Evolutionary conservation across 1,140 invertebrate species (phyloP).

Genomic region (Lamellibrachia luymesi): DNA sequence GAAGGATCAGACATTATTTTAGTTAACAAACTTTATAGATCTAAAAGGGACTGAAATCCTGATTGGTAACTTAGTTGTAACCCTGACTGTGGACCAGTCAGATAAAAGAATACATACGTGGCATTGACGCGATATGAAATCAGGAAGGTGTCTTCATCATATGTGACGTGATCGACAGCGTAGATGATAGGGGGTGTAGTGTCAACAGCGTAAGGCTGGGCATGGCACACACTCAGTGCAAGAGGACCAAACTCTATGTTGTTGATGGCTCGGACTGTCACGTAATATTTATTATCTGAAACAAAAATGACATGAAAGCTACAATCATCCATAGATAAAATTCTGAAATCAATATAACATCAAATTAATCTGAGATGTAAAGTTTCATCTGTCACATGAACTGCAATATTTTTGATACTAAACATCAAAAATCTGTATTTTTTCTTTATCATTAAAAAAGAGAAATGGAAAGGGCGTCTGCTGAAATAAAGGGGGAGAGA

Average conservation of each 20-base stretch:
- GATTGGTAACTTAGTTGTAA: neutral
- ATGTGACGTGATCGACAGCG: neutral
- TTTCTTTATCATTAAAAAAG: too few relatives aligned
- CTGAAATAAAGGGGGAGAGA: neutral
- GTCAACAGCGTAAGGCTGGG: neutral
- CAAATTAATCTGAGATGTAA: too few relatives aligned
- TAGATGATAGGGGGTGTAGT: constrained; percentile 5
- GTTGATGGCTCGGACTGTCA: neutral
- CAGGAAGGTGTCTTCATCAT: constrained; percentile 2
- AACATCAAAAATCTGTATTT: neutral
- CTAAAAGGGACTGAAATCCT: neutral
- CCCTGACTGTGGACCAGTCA: neutral
- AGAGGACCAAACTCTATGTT: neutral
- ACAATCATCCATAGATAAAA: neutral
- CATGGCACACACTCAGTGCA: neutral
- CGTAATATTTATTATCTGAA: neutral
- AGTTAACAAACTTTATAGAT: too few relatives aligned
- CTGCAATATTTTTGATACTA: too few relatives aligned
- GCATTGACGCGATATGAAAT: neutral
- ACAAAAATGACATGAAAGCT: neutral
- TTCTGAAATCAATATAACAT: too few relatives aligned
- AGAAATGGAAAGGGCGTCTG: neutral
- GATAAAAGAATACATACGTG: neutral
- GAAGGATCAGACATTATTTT: too few relatives aligned
- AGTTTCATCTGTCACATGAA: too few relatives aligned